Evolutionary conservation across 1,140 invertebrate genomes (phyloP), one percentile per base, ranked within the genome.

Genomic region (Drosophila murphyi): DNA sequence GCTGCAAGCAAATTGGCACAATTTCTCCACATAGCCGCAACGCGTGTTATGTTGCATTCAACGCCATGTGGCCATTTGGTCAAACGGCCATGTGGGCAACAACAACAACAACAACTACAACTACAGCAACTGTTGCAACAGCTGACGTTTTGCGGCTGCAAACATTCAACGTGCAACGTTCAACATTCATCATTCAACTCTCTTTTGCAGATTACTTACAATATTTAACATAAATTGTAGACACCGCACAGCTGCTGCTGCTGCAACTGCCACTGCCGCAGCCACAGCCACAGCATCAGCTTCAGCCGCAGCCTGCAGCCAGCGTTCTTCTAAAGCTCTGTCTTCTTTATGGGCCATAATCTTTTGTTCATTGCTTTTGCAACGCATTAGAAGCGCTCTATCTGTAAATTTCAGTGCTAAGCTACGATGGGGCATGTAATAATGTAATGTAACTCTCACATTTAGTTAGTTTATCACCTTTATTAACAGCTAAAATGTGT

Each of bases 1-100:
- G 62, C 55, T 41, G 52, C 85, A 85, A 88, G 72, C 85, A 88
- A 88, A 88, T 88, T 88, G 83, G 80, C 85, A 89, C 83, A 88
- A 88, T 88, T 88, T 88, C 83, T 89, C 83, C 80, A 62, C 50
- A 74, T 48, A 50, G 59, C 67, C 72, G 43, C 67, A 64, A 72
- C 61, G 82, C 74, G 83, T 86, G 71, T 87, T 87, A 71, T 82
- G 76, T 87, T 87, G 76, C 82, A 87, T 71, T 77, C 69, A 61
- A 73, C 31, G 29, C 47, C 55, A 68, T 43, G 10, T 41, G 39
- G 39, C 39, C 20, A 20, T 20, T 20, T 20, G 20, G 20, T 20
- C 20, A 20, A 20, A 28, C 35, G 55, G 75, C 83, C 76, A 78
- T 86, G 72, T 79, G 83, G 63, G 47, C 78, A 57, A 7, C 62